Base-by-base conservation (phyloP, 2,113 vertebrate species). In the Mungos mungo region DNA sequence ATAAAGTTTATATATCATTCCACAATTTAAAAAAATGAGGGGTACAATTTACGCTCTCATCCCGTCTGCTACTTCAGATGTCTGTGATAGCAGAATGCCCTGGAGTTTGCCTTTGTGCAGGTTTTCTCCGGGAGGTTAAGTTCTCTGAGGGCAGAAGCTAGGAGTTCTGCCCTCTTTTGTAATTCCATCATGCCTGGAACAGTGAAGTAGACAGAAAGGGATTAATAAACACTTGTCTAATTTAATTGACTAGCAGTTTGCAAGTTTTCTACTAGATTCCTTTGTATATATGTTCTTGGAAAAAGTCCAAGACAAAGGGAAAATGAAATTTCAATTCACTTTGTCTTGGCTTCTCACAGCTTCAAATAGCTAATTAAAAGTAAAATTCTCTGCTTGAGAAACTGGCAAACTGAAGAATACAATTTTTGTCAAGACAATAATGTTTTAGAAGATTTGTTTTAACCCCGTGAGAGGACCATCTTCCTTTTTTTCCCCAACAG, bases 341-440 rank as follows among this genome's bases (percentile, higher is more conserved):
- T 94, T 47, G 0, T 83, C 27, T 85, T 69, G 63, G 13, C 9
- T 31, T 95, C 91, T 93, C 35, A 45, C 0, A 93, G 15, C 38
- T 81, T 84, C 87, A 95, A 98, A 82, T 81, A 97, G 16, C 31
- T 74, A 83, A 96, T 84, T 90, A 71, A 96, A 95, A 92, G 41
- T 93, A 95, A 82, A 90, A 65, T 90, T 25, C 13, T 14, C 31
- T 65, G 29, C 27, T 92, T 89, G 87, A 92, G 77, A 95, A 95
- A 86, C 31, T 92, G 23, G 38, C n/a, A 94, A 77, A 80, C 21
- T 77, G 60, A 68, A 57, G n/a, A 76, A 9, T 76, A 41, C 2
- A 50, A 10, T 13, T 77, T 93, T 89, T 86, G 31, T 60, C 4
- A 92, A 85, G 77, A 50, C 15, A 87, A 66, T 7, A 68, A 77